Percentiles rank a stretch among this genome's conserved stretches.
Evolutionary conservation across 2,888 invertebrate species (phyloP).

Genomic region (Agonopterix subpropinquella): DNA sequence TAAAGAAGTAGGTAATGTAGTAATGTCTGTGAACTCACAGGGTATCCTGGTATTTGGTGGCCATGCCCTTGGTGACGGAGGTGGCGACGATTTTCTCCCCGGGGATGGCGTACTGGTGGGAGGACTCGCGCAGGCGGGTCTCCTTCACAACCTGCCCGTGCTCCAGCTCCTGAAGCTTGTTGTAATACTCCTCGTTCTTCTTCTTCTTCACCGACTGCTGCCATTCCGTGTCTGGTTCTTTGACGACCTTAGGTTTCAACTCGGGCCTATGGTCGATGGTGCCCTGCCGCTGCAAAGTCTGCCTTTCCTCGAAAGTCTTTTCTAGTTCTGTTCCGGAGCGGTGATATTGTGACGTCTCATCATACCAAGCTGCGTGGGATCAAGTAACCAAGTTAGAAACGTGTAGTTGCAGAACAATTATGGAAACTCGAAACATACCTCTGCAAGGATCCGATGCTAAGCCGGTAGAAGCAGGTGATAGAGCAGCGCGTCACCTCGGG

Average conservation of each 20-base stretch:
- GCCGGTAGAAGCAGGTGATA: conserved; percentile 66
- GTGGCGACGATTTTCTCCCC: conserved; percentile 86
- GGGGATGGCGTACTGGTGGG: conserved; percentile 89
- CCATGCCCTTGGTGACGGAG: conserved; percentile 90
- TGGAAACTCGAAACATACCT: conserved; percentile 49
- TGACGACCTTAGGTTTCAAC: conserved; percentile 79
- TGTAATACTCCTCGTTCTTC: conserved; percentile 89
- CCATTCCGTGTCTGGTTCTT: conserved; percentile 89
- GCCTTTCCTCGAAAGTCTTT: conserved; percentile 91
- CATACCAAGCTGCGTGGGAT: conserved; percentile 87
- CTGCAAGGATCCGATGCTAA: conserved; percentile 57
- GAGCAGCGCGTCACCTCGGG: conserved; percentile 54
- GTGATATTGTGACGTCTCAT: conserved; percentile 91
- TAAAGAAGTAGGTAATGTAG: not conserved
- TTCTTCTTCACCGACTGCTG: conserved; percentile 87
- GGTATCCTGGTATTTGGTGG: conserved; percentile 87
- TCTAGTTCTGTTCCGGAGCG: conserved; percentile 90
- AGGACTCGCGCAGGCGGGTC: conserved; percentile 83
- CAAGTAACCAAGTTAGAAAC: conserved; percentile 18
- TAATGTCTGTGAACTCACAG: conserved; percentile 81
- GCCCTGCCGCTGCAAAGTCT: conserved; percentile 79
- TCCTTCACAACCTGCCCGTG: conserved; percentile 91
- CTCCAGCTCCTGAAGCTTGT: conserved; percentile 87
- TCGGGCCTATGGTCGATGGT: conserved; percentile 79
- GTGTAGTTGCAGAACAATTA: not conserved